phyloP scores from a whole-genome alignment of 2,113 vertebrate genomes.

The Synodontis membranacea region DNA sequence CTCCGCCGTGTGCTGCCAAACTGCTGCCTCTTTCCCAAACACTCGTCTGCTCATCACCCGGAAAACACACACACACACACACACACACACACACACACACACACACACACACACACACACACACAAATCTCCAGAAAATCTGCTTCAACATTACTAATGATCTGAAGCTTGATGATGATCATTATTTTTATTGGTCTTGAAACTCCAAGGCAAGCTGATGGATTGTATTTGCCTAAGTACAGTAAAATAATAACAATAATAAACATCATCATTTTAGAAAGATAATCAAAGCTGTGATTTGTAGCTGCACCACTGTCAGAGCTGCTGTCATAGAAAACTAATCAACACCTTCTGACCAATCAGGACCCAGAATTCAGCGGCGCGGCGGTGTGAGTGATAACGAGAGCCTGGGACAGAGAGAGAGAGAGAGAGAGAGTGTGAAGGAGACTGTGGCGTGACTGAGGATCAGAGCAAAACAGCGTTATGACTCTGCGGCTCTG shows the following conservation, averaged over 20 bases:
- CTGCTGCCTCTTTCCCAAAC: constrained; percentile 22
- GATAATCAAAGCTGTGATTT: no score
- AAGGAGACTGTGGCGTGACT: background rate
- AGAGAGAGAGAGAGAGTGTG: background rate
- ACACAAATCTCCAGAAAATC: background rate
- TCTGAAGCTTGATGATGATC: background rate
- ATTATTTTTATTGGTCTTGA: background rate
- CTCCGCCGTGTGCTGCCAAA: constrained; percentile 3
- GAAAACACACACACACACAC: background rate
- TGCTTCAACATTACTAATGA: background rate
- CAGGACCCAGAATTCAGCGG: background rate
- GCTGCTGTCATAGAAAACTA: background rate
- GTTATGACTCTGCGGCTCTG: background rate
- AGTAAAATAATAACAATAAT: background rate
- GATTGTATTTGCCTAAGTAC: background rate
- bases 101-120: background rate
- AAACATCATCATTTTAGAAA: no score
- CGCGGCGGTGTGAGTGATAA: background rate
- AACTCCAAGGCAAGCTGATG: background rate
- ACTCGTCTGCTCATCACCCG: constrained; percentile 20
- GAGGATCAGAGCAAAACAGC: background rate
- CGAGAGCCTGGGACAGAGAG: background rate
- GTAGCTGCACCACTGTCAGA: background rate
- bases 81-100: background rate
- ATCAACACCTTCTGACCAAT: background rate